These are phyloP conservation scores for Mormyrus proboscirostris DNA, from an alignment of 2,797 vertebrate species.

Conservation along the genomic window DNA sequence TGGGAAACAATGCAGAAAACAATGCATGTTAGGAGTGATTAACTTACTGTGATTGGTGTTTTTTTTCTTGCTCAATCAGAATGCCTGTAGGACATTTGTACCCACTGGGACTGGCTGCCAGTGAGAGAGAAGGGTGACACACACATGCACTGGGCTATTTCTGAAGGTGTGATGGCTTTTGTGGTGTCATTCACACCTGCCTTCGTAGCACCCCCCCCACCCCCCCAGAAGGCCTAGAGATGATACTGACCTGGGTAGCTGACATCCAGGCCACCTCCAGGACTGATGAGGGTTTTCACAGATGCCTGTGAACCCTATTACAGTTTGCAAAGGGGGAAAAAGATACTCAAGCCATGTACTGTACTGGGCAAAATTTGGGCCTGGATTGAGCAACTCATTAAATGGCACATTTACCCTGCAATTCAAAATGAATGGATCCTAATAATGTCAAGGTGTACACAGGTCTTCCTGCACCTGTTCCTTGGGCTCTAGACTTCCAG, in stretches of 20 bases:
- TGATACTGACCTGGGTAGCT: not conserved
- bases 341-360: not conserved
- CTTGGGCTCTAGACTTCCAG: not conserved
- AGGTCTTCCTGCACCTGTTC: not conserved
- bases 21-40: not conserved
- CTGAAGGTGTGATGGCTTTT: not conserved
- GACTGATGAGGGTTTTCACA: not conserved
- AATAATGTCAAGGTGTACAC: not conserved
- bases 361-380: not conserved
- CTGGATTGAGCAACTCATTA: not conserved
- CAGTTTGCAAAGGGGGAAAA: not conserved
- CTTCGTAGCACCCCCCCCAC: not conserved
- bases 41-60: not conserved
- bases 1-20: too few species aligned
- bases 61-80: not conserved
- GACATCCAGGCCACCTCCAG: not conserved
- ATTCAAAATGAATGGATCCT: not conserved
- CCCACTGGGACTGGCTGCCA: not conserved
- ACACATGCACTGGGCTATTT: not conserved
- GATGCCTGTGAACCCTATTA: not conserved
- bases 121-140: not conserved
- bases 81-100: not conserved
- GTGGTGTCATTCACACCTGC: constrained; percentile 5
- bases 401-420: not conserved
- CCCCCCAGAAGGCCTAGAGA: not conserved